Evolutionary conservation across 1,140 invertebrate species (phyloP), one percentile per base, ranked within the genome.

Genomic region (Hyles euphorbiae): DNA sequence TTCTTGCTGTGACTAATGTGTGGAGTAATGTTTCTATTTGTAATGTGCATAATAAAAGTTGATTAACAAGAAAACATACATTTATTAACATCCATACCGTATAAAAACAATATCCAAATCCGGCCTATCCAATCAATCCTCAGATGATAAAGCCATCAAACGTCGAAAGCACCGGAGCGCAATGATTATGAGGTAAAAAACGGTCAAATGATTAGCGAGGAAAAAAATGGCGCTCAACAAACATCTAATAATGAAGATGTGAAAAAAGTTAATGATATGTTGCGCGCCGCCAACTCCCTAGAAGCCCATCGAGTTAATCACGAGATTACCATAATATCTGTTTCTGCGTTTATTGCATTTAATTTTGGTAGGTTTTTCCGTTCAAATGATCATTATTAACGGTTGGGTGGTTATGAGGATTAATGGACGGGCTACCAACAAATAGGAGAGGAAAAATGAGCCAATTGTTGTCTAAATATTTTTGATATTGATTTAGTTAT

Each of bases 241-340:
- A 77, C 69, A 74, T 22, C 67, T 49, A 6, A 65, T 67, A 65
- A 72, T 70, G 62, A 63, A 64, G 43, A 56, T 45, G 58, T 44
- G 72, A 72, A 76, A 51, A 60, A 51, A 55, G 22, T 56, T 74
- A 76, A 76, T 76, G 61, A 67, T 66, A 72, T 58, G 62, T 56
- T 60, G 49, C 70, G 63, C 65, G 65, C 65, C 57, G 56, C 70
- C 63, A 74, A 74, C 72, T 65, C 61, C 65, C 51, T 68, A 63
- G 72, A 72, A 74, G 70, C 74, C 69, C 67, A 70, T 72, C 36
- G 65, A 64, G 45, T 69, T 64, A 60, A 69, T 66, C 64, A 53
- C 45, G 51, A 56, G 60, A 69, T 70, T 76, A 68, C 61, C 66
- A 68, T 70, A 70, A 74, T 70, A 68, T 68, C 57, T 65, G 52